These are phyloP conservation scores for Macaria liturata DNA, from an alignment of 2,888 invertebrate species.

Conservation along the genomic window DNA sequence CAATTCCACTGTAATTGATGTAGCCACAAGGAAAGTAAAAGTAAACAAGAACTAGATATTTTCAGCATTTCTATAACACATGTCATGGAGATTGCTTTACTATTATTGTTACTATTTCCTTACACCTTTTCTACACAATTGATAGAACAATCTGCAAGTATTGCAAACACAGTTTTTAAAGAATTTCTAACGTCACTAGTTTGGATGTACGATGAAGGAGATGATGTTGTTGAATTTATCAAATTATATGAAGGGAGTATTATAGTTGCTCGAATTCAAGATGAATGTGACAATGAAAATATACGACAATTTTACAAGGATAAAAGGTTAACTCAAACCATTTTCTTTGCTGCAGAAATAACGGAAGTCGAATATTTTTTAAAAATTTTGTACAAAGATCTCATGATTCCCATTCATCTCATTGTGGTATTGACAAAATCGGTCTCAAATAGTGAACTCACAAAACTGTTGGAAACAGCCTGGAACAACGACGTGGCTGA, in stretches of 20 bases:
- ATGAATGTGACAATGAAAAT: conserved; percentile 17
- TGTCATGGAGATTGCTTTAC: too few relatives aligned
- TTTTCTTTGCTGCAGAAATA: conserved; percentile 46
- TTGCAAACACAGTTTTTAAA: conserved; percentile 46
- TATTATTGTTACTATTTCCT: too few relatives aligned
- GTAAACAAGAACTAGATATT: too few relatives aligned
- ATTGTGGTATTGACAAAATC: conserved; percentile 46
- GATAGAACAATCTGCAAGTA: conserved; percentile 39
- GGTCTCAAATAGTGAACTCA: conserved; percentile 30
- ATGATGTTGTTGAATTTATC: conserved; percentile 42
- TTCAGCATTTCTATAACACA: too few relatives aligned
- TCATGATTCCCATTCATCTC: conserved; percentile 42
- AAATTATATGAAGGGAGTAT: conserved; percentile 41
- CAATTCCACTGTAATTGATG: too few relatives aligned
- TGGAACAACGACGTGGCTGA: conserved; percentile 54
- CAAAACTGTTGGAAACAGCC: conserved; percentile 43
- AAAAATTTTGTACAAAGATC: conserved; percentile 36
- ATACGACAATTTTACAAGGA: conserved; percentile 32
- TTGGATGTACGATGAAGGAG: conserved; percentile 40
- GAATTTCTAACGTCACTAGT: conserved; percentile 43
- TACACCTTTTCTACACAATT: conserved; percentile 9
- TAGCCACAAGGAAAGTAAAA: too few relatives aligned
- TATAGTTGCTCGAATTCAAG: conserved; percentile 34
- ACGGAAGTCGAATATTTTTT: conserved; percentile 47
- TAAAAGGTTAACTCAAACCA: conserved; percentile 45